phyloP scores from a whole-genome alignment of 2,888 invertebrate genomes.

The Dryocosmus kuriphilus region DNA sequence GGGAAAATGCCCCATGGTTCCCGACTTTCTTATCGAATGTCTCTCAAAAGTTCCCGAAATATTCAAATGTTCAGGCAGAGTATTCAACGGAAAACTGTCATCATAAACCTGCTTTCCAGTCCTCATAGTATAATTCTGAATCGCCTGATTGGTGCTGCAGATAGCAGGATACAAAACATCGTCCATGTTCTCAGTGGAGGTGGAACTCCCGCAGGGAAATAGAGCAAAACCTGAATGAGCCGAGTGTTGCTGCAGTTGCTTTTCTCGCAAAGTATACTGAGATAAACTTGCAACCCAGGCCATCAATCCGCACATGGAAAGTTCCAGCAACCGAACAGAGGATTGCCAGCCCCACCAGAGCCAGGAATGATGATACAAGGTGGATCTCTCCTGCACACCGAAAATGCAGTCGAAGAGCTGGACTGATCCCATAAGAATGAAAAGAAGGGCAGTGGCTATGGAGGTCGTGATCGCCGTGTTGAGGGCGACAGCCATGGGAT shows the following conservation, averaged over 20 bases:
- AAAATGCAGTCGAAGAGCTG: slow-evolving; percentile 89
- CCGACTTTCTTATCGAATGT: slow-evolving; percentile 80
- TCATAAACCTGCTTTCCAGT: slow-evolving; percentile 89
- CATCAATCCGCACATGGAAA: slow-evolving; percentile 90
- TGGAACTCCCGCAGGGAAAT: slow-evolving; percentile 88
- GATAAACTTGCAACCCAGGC: slow-evolving; percentile 92
- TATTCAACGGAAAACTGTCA: slow-evolving; percentile 81
- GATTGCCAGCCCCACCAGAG: slow-evolving; percentile 95
- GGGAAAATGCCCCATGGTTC: slow-evolving; percentile 81
- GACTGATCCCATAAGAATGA: slow-evolving; percentile 89
- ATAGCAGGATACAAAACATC: slow-evolving; percentile 91
- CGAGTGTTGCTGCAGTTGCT: slow-evolving; percentile 77
- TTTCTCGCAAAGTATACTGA: slow-evolving; percentile 83
- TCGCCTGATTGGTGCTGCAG: slow-evolving; percentile 91
- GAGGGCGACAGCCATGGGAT: slow-evolving; percentile 80
- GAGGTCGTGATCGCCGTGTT: slow-evolving; percentile 94
- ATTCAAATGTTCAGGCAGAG: slow-evolving; percentile 76
- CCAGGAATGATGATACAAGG: slow-evolving; percentile 82
- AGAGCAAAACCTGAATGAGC: slow-evolving; percentile 85
- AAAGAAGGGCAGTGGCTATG: slow-evolving; percentile 90
- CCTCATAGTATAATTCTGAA: slow-evolving; percentile 89
- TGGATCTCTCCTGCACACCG: slow-evolving; percentile 79
- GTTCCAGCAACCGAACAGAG: slow-evolving; percentile 90
- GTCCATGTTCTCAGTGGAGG: slow-evolving; percentile 90
- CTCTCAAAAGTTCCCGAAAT: slow-evolving; percentile 75